A percentile compares a stretch with the other conserved stretches of the same genome.
Evolutionary conservation across 2,888 invertebrate genomes (phyloP).

Genomic region (Aphidius colemani): DNA sequence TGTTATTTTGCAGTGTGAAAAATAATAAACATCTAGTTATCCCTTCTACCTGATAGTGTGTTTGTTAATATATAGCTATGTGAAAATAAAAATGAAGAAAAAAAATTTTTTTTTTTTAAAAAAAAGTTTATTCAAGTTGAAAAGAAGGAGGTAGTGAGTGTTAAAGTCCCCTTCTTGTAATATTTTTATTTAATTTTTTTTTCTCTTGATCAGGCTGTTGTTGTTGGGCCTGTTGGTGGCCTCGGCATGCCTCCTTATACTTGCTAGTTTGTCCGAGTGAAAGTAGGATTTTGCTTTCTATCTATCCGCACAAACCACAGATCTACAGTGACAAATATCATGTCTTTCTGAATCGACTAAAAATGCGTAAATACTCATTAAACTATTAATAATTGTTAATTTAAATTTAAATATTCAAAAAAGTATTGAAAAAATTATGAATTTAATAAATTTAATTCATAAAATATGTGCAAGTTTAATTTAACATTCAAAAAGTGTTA

Average conservation of each 20-base stretch:
- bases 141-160: slow-evolving; percentile 8
- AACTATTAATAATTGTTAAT: slow-evolving; percentile 8
- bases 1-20: no score
- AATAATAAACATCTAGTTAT: no score
- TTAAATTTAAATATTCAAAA: background rate
- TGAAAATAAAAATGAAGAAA: background rate
- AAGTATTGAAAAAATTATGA: background rate
- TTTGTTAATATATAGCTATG: no score
- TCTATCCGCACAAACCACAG: slow-evolving; percentile 32
- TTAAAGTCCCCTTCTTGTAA: slow-evolving; percentile 8
- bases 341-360: slow-evolving; percentile 30
- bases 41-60: no score
- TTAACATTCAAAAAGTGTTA: background rate
- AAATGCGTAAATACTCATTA: slow-evolving; percentile 26
- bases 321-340: slow-evolving; percentile 39
- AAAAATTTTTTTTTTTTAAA: no score
- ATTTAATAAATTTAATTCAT: no score
- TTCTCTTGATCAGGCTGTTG: slow-evolving; percentile 11
- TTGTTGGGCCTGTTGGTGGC: slow-evolving; percentile 39
- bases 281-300: slow-evolving; percentile 60
- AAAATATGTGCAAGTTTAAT: background rate
- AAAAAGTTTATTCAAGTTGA: background rate
- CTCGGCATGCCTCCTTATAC: slow-evolving; percentile 47
- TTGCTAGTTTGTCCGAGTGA: slow-evolving; percentile 48
- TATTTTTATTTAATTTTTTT: background rate